These are phyloP conservation scores for Neosilurus hyrtlii DNA, from an alignment of 2,797 vertebrate genomes.

Conservation along the genomic window DNA sequence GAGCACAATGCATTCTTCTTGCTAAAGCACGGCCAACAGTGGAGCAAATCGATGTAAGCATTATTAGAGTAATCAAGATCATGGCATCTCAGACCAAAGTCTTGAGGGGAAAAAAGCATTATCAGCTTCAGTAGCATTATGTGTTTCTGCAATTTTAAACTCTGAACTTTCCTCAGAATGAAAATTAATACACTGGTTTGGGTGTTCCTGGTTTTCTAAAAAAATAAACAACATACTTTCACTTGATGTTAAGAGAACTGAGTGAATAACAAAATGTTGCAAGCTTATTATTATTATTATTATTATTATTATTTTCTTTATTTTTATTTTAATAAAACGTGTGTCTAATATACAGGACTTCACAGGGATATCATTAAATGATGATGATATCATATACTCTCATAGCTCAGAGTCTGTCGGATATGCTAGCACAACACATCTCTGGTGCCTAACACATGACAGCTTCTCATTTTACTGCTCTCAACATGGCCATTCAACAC, in stretches of 20 bases:
- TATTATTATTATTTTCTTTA: no score
- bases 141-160: not conserved
- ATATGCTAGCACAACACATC: not conserved
- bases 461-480: conserved; percentile 6
- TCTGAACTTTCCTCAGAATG: not conserved
- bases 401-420: not conserved
- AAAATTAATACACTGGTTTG: not conserved
- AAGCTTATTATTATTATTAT: no score
- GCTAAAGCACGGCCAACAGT: conserved; percentile 37
- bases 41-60: conserved; percentile 55
- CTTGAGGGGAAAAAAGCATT: not conserved
- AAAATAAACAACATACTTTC: not conserved
- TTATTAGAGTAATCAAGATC: conserved; percentile 57
- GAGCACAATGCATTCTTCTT: conserved; percentile 36
- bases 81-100: conserved; percentile 40
- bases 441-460: conserved; percentile 5
- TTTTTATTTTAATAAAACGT: not conserved
- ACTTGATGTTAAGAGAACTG: not conserved
- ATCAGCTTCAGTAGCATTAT: conserved; percentile 27
- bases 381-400: conserved; percentile 3
- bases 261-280: not conserved
- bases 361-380: not conserved
- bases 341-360: not conserved
- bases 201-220: not conserved
- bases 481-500: conserved; percentile 12